phyloP scores from a whole-genome alignment of 2,797 vertebrate genomes.

The Hypotaenidia philippensis region DNA sequence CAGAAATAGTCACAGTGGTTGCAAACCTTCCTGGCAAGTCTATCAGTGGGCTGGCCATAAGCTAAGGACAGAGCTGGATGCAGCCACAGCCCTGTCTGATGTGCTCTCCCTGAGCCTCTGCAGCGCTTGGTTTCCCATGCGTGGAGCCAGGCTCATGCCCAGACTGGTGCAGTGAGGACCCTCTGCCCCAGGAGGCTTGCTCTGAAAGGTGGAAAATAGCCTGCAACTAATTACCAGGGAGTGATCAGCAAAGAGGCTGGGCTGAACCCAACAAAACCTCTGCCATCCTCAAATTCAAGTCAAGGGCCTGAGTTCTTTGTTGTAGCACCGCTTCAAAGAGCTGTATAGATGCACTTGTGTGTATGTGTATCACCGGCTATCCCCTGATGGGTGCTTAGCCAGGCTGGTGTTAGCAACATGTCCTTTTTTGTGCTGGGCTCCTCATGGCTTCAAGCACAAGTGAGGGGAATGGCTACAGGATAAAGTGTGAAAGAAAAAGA shows the following conservation, averaged over 20 bases:
- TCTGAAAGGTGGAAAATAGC: background rate
- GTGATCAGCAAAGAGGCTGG: background rate
- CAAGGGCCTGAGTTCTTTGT: background rate
- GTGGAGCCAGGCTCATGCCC: rapidly evolving
- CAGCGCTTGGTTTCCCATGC: background rate
- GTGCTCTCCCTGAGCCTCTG: background rate
- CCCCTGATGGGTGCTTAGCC: rapidly evolving
- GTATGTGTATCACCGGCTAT: background rate
- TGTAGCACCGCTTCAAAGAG: background rate
- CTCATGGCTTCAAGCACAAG: background rate
- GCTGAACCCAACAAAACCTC: background rate
- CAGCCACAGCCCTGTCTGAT: background rate
- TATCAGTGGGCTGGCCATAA: background rate
- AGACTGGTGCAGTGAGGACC: background rate
- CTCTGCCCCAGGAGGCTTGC: background rate
- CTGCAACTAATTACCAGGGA: background rate
- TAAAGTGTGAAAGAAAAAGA: background rate
- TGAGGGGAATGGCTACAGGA: background rate
- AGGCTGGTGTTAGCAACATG: background rate
- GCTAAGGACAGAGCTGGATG: background rate
- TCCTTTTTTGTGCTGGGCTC: background rate
- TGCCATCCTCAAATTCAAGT: background rate
- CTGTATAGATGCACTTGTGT: background rate
- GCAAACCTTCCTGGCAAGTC: background rate
- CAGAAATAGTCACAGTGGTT: background rate